Percentiles rank a stretch among this genome's conserved stretches.
phyloP scores from a whole-genome alignment of 1,140 invertebrate genomes.

The Melitaea cinxia region DNA sequence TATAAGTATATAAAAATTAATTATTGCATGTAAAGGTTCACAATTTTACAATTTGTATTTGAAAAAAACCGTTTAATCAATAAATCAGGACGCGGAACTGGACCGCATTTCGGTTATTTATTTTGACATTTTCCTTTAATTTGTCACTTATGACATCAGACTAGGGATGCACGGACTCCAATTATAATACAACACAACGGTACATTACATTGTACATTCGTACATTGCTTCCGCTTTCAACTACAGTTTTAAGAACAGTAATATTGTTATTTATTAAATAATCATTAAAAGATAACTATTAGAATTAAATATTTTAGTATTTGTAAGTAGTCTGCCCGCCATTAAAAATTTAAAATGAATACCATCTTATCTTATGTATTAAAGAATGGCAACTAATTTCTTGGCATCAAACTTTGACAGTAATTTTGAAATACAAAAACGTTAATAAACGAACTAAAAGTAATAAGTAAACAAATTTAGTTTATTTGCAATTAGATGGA shows the following conservation, averaged over 20 bases:
- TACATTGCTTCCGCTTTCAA: too few species aligned
- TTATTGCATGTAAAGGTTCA: neutral
- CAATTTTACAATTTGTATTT: neutral
- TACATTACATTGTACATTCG: neutral
- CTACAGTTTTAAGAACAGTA: too few species aligned
- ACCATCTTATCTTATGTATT: neutral
- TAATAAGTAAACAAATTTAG: conserved; percentile 10
- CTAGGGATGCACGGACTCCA: neutral
- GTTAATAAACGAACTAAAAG: conserved; percentile 18
- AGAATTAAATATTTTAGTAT: too few species aligned
- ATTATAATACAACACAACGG: neutral
- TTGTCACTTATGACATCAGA: conserved; percentile 5
- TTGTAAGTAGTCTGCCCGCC: too few species aligned
- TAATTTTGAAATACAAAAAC: conserved; percentile 18
- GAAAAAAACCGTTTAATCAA: conserved; percentile 16
- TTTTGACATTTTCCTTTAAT: conserved; percentile 34
- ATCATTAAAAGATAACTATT: too few species aligned
- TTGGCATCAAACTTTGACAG: conserved; percentile 4
- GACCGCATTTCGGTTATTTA: conserved; percentile 34
- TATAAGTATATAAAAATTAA: neutral
- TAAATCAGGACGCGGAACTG: conserved; percentile 31
- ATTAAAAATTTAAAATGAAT: too few species aligned
- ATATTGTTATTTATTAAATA: too few species aligned
- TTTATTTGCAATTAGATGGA: neutral
- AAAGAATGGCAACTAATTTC: neutral